These are phyloP conservation scores for Scortum barcoo DNA, from an alignment of 2,113 vertebrate genomes.

Conservation along the genomic window DNA sequence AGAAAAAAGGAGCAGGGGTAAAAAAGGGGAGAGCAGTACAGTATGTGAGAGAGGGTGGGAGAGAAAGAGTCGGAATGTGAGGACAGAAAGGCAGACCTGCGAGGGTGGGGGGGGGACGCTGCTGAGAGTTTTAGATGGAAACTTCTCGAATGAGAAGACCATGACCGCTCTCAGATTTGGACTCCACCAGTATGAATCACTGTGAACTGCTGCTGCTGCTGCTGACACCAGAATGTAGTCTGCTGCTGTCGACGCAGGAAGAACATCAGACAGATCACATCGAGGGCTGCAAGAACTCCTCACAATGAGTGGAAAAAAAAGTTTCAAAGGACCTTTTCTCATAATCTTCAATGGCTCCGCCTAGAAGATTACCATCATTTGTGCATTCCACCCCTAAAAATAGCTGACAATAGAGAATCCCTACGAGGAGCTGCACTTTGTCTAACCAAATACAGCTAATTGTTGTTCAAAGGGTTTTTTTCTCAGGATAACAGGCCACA, in stretches of 20 bases:
- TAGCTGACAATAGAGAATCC: constrained; percentile 69
- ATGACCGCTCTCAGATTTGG: constrained; percentile 56
- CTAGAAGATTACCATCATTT: constrained; percentile 69
- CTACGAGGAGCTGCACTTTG: constrained; percentile 51
- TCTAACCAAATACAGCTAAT: constrained; percentile 38
- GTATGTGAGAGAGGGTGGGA: constrained; percentile 38
- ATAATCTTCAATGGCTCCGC: constrained; percentile 61
- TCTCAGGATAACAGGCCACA: neutral
- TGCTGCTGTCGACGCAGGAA: constrained; percentile 41
- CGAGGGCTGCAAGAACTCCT: constrained; percentile 19
- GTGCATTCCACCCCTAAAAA: constrained; percentile 72
- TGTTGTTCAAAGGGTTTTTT: constrained; percentile 40
- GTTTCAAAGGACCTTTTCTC: constrained; percentile 55
- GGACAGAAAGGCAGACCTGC: constrained; percentile 52
- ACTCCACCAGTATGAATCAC: constrained; percentile 66
- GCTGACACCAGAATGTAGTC: constrained; percentile 38
- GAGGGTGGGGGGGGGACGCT: constrained; percentile 9
- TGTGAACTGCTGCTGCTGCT: constrained; percentile 35
- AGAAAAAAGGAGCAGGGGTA: constrained; percentile 20
- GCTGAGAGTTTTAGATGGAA: constrained; percentile 69
- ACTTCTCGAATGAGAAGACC: constrained; percentile 73
- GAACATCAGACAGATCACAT: constrained; percentile 33
- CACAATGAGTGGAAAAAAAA: constrained; percentile 54
- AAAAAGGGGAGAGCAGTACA: constrained; percentile 37
- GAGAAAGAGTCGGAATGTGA: constrained; percentile 43